phyloP scores from a whole-genome alignment of 2,888 invertebrate species.

The Campaea margaritaria region DNA sequence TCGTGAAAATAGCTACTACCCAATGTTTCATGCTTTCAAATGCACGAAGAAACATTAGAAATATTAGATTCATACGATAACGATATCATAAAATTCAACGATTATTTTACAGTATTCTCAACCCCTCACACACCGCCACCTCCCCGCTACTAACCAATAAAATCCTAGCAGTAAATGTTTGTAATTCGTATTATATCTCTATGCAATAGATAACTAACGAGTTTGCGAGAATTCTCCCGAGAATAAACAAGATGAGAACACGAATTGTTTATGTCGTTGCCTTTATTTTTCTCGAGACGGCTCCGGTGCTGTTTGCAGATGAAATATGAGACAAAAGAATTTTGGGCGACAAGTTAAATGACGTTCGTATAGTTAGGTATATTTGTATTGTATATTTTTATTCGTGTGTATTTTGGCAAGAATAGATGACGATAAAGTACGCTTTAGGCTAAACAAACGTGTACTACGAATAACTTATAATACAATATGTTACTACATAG shows the following conservation, averaged over 20 bases:
- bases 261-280: conserved; percentile 39
- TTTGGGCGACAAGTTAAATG: conserved; percentile 9
- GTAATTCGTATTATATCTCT: conserved; percentile 41
- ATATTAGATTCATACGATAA: too few species aligned
- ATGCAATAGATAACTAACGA: conserved; percentile 43
- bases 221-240: conserved; percentile 33
- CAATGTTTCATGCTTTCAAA: too few species aligned
- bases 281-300: conserved; percentile 28
- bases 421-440: not conserved
- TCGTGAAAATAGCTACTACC: too few species aligned
- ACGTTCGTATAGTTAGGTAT: not conserved
- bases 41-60: too few species aligned
- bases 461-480: too few species aligned
- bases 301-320: conserved; percentile 15
- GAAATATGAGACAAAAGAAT: conserved; percentile 26
- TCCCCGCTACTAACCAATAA: conserved; percentile 30
- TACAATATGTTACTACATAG: too few species aligned
- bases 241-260: conserved; percentile 39
- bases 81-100: too few species aligned
- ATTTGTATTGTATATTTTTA: not conserved
- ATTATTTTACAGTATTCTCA: not conserved
- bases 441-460: too few species aligned
- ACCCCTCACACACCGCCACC: conserved; percentile 2
- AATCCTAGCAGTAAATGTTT: conserved; percentile 44
- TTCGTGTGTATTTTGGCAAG: not conserved